Evolutionary conservation across 1,140 invertebrate species (phyloP).

Genomic region (Drosophila virilis): DNA sequence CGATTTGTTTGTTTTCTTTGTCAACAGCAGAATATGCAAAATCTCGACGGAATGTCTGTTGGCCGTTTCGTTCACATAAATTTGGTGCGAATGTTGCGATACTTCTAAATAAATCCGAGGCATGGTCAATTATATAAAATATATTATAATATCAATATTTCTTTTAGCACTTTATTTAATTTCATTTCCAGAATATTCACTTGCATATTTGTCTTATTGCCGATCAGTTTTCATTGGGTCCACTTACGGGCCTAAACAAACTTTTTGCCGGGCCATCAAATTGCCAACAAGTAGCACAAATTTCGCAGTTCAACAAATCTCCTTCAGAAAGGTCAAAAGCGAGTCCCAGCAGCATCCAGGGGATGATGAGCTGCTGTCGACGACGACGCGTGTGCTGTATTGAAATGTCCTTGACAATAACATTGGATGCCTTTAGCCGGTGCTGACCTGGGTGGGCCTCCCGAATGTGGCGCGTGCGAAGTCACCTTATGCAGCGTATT

Average conservation of each 20-base stretch:
- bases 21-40: constrained; percentile 19
- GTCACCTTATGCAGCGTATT: constrained; percentile 4
- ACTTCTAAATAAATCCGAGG: not conserved
- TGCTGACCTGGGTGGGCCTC: constrained; percentile 22
- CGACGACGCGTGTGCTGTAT: constrained; percentile 67
- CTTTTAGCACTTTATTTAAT: too few relatives aligned
- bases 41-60: not conserved
- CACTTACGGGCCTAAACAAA: constrained; percentile 4
- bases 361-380: constrained; percentile 9
- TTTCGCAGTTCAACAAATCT: constrained; percentile 57
- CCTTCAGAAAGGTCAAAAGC: constrained; percentile 80
- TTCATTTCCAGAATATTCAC: not conserved
- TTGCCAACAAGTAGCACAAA: constrained; percentile 31
- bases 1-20: constrained; percentile 54
- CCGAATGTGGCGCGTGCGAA: constrained; percentile 45
- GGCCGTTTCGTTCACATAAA: constrained; percentile 17
- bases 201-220: not conserved
- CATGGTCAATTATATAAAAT: too few relatives aligned
- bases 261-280: not conserved
- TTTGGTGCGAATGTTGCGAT: not conserved
- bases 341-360: constrained; percentile 52
- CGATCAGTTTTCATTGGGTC: not conserved
- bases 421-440: constrained; percentile 64
- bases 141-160: too few relatives aligned
- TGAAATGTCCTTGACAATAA: constrained; percentile 82